A percentile compares a stretch with the other conserved stretches of the same genome.
Evolutionary conservation across 1,140 invertebrate species (phyloP).

Genomic region (Subanguina moxae): DNA sequence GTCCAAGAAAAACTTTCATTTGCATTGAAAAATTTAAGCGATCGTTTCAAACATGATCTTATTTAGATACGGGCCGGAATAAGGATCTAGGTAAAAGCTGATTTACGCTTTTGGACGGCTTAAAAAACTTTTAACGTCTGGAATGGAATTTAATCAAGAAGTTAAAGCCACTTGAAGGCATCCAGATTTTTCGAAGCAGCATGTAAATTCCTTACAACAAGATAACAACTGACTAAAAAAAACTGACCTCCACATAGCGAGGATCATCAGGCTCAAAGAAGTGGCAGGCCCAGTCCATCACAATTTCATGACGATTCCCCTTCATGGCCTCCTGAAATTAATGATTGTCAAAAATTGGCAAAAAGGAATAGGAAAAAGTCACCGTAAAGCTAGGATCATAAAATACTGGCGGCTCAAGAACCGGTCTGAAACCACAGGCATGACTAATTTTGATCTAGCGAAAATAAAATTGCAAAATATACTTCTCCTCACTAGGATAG

Average conservation of each 20-base stretch:
- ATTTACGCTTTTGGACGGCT: too few relatives aligned
- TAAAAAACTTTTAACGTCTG: too few relatives aligned
- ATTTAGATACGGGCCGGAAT: too few relatives aligned
- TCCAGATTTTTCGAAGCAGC: too few relatives aligned
- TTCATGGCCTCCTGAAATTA: constrained; percentile 67
- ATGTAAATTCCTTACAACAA: too few relatives aligned
- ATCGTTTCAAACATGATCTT: too few relatives aligned
- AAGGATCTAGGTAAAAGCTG: too few relatives aligned
- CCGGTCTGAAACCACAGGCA: constrained; percentile 61
- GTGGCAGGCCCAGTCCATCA: constrained; percentile 79
- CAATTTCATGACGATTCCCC: constrained; percentile 75
- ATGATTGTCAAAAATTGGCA: constrained; percentile 14
- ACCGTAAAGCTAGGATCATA: constrained; percentile 69
- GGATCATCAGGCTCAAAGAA: constrained; percentile 91
- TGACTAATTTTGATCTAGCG: constrained; percentile 61
- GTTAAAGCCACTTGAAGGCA: constrained; percentile 47
- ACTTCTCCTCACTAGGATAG: not conserved
- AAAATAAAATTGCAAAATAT: too few relatives aligned
- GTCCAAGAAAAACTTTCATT: too few relatives aligned
- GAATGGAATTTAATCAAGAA: too few relatives aligned
- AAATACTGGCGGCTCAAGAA: constrained; percentile 71
- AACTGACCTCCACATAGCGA: constrained; percentile 68
- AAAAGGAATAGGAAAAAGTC: constrained; percentile 35
- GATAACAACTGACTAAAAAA: too few relatives aligned
- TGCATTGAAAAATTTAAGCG: too few relatives aligned